Evolutionary conservation across 1,140 invertebrate species (phyloP), one percentile per base, ranked within the genome.

Genomic region (Heliconius himera): DNA sequence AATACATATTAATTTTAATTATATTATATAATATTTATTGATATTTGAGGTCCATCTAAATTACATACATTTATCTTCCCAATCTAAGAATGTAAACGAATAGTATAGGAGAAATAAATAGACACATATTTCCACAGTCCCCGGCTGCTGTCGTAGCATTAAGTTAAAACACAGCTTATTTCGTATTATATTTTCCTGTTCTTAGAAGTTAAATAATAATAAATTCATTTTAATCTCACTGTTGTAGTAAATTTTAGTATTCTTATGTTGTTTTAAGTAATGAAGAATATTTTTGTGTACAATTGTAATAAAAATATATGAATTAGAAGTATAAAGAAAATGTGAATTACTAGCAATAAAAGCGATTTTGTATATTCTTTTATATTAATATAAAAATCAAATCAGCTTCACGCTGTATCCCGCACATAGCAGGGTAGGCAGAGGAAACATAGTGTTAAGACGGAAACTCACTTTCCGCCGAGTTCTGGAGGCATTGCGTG

Each of bases 171-270:
- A 29, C 26, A 13, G 22, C 22, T 66, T 66, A 66, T 16, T 66
- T 60, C 16, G 22, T 66, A 26, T 26, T 66, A 66, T 16, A 66
- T 66, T 66, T 60, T 66, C 60, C 22, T 66, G 22, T 66, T 66
- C 60, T 66, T 66, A 66, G 60, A 66, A 66, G 60, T 66, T 22
- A 29, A 29, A 66, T 6, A 66, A 66, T 29, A 66, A 66, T 66
- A 9, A 66, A 66, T 29, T 9, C n/a, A n/a, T 60, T 60, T n/a
- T 60, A 16, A 11, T 22, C n/a, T n/a, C n/a, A 11, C 8, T 60
- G 8, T 11, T 66, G 1, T 29, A 66, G 11, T 3, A 29, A 26
- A 29, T 29, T 66, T 66, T 16, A 29, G 20, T 66, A 29, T 5
- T 66, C 4, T 66, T 66, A 66, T 20, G 5, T 20, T 22, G 6